A percentile compares a stretch with the other conserved stretches of the same genome.
phyloP scores from a whole-genome alignment of 1,140 invertebrate species.

The Pectinophora gossypiella region DNA sequence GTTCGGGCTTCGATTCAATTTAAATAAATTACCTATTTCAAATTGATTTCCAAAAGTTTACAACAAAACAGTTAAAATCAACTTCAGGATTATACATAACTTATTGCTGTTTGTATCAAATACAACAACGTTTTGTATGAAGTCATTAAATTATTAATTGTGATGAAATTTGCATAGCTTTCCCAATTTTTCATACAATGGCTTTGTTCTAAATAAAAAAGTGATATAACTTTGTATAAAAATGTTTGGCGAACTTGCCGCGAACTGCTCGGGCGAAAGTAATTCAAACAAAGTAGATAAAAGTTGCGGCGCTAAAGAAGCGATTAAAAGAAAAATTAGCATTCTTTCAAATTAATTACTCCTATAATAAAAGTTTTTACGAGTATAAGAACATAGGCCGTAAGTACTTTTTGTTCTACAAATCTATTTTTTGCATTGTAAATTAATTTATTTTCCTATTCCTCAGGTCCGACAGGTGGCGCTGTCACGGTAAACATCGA shows the following conservation, averaged over 20 bases:
- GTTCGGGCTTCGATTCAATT: too few species aligned
- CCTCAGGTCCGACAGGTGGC: not conserved
- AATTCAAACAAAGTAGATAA: conserved; percentile 72
- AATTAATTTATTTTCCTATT: not conserved
- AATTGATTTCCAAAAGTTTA: too few species aligned
- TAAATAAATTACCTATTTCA: too few species aligned
- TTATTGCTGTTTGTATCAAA: too few species aligned
- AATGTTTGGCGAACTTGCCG: conserved; percentile 47
- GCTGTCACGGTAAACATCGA: too few species aligned
- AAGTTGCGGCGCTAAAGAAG: conserved; percentile 68
- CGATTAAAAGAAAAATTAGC: conserved; percentile 72
- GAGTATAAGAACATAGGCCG: conserved; percentile 37
- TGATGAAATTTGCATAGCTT: conserved; percentile 5
- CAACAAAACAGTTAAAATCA: too few species aligned
- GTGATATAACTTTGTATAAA: conserved; percentile 34
- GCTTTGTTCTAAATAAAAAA: conserved; percentile 27
- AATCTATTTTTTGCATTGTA: not conserved
- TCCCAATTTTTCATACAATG: conserved; percentile 18
- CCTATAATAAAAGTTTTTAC: conserved; percentile 62
- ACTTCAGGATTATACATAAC: too few species aligned
- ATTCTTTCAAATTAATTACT: conserved; percentile 71
- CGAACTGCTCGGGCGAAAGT: conserved; percentile 59
- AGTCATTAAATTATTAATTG: not conserved
- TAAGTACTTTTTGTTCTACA: conserved; percentile 31
- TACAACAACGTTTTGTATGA: too few species aligned